Percentiles rank a stretch among this genome's conserved stretches.
These are phyloP conservation scores for Acronicta alni DNA, from an alignment of 2,888 invertebrate species.

Conservation along the genomic window DNA sequence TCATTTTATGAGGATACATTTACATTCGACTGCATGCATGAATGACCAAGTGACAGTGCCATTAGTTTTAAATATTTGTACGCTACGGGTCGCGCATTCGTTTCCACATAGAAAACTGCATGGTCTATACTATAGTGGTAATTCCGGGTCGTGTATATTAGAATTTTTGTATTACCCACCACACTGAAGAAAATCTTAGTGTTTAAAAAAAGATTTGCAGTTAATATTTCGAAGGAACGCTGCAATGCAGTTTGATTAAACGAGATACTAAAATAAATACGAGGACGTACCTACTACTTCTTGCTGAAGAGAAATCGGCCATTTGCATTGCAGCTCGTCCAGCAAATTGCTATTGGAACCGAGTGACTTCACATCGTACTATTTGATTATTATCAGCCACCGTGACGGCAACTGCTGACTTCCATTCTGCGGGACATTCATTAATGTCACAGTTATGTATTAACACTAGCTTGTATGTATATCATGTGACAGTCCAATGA, in stretches of 20 bases:
- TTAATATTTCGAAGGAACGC: conserved; percentile 43
- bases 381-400: conserved; percentile 64
- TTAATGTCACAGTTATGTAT: conserved; percentile 42
- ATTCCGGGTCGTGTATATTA: too few species aligned
- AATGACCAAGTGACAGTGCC: too few species aligned
- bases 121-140: too few species aligned
- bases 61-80: too few species aligned
- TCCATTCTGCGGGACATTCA: conserved; percentile 49
- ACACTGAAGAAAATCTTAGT: too few species aligned
- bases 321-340: conserved; percentile 71
- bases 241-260: conserved; percentile 49
- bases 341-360: conserved; percentile 67
- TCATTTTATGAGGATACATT: conserved; percentile 42
- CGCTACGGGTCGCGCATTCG: too few species aligned
- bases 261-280: conserved; percentile 64
- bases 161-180: too few species aligned
- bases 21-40: conserved; percentile 31
- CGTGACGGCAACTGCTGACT: conserved; percentile 49
- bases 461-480: not conserved
- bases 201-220: not conserved
- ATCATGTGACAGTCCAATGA: too few species aligned
- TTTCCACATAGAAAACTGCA: too few species aligned
- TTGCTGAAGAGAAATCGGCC: conserved; percentile 60
- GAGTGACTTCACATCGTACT: conserved; percentile 41
- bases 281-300: conserved; percentile 61